Base-by-base conservation (phyloP, 2,797 vertebrate genomes). In the Urophycis tenuis region DNA sequence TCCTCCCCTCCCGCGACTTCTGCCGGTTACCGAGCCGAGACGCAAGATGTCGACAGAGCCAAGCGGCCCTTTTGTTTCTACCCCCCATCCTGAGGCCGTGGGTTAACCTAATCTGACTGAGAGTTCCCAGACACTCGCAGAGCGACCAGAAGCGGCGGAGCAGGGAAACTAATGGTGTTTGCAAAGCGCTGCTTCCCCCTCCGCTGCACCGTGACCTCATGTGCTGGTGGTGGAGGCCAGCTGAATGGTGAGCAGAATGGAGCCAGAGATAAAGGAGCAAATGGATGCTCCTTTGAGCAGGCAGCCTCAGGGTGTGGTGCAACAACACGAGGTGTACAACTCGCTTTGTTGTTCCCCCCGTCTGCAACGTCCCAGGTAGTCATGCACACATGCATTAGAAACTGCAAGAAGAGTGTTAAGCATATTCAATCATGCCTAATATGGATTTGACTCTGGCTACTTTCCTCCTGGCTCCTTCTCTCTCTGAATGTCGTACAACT, bases 101-200 rank as follows among this genome's bases (percentile, higher is more conserved):
- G 60, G 60, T 67, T 67, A 67, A 67, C 60, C 60, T 67, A 67
- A 79, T 81, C 78, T 71, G 25, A 19, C 60, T 81, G 81, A 81
- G 69, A 73, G 73, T 72, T 76, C 77, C 69, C 85, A 80, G 25
- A 73, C 10, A 12, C 60, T 67, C n/a, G n/a, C 75, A 6, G 11
- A 2, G 5, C 33, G 25, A 72, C 9, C 19, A 22, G 71, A 69
- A 17, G 32, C 34, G 17, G n/a, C 77, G 70, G 64, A 74, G 39
- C 22, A 22, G 32, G 71, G 39, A 45, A 71, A 69, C 75, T 74
- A 80, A 83, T 82, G 77, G 72, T 75, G 45, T 84, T 85, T 81
- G 75, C 25, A 81, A 78, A 73, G 67, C 81, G 71, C 74, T 71
- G 19, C 36, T 31, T 53, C 67, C 71, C 49, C 49, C 19, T 11